Conservation (phyloP, 2,797 vertebrate species). For the Gorsachius magnificus region DNA sequence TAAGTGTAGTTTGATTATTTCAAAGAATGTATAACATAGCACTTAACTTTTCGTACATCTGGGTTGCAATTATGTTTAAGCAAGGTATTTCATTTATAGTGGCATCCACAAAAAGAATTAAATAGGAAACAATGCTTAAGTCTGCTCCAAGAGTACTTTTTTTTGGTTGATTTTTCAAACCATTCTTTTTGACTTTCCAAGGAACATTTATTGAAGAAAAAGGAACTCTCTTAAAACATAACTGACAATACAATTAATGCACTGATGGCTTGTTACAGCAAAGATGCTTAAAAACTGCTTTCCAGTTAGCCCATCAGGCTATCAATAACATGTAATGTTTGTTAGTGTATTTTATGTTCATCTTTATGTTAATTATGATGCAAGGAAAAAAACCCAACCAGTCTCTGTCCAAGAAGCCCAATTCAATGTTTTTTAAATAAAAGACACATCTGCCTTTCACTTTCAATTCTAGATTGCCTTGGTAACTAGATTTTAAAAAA, state of each 20-base stretch:
- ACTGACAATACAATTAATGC: not conserved
- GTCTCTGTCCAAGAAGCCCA: not conserved
- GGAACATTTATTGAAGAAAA: not conserved
- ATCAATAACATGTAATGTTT: not conserved
- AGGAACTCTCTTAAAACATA: not conserved
- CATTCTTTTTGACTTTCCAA: not conserved
- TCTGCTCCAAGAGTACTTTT: not conserved
- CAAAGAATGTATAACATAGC: not conserved
- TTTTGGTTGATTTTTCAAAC: not conserved
- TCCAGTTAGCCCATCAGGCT: not conserved
- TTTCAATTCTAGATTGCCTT: constrained; percentile 75
- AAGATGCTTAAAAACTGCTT: not conserved
- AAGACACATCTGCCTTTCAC: constrained; percentile 44
- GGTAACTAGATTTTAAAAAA: constrained; percentile 75
- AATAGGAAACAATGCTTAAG: not conserved
- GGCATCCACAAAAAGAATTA: not conserved
- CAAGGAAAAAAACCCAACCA: not conserved
- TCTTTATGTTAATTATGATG: not conserved
- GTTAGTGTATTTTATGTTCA: not conserved
- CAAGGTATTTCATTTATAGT: not conserved
- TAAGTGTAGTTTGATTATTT: not conserved
- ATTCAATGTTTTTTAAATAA: constrained; percentile 29
- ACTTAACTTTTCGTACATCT: not conserved
- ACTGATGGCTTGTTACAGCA: not conserved
- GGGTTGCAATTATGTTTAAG: not conserved